Conservation (phyloP, 1,140 invertebrate genomes). For the Pollicipes pollicipes region DNA sequence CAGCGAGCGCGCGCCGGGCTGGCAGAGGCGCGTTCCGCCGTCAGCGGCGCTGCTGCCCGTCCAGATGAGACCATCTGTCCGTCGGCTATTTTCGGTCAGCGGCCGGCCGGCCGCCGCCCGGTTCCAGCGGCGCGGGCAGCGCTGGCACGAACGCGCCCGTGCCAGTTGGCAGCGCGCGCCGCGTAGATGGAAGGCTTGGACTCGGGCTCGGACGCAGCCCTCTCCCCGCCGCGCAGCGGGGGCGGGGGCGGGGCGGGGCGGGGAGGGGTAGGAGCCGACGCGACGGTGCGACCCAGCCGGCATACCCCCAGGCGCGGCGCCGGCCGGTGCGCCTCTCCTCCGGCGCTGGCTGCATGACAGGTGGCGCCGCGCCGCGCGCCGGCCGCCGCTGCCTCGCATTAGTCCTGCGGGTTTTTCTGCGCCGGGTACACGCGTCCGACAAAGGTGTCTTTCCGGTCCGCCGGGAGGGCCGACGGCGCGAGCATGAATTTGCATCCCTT, state of each 20-base stretch:
- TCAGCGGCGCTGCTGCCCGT: not conserved
- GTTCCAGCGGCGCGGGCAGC: not conserved
- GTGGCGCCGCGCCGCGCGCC: too few species aligned
- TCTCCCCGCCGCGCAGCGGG: too few species aligned
- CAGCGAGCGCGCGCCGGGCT: too few species aligned
- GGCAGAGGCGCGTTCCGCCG: too few species aligned
- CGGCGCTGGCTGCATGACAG: too few species aligned
- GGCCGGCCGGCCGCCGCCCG: too few species aligned
- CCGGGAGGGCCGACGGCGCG: not conserved
- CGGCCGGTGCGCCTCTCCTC: not conserved
- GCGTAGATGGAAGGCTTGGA: not conserved
- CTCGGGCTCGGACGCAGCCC: not conserved
- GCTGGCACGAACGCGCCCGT: not conserved
- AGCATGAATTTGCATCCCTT: not conserved
- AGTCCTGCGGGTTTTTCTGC: not conserved
- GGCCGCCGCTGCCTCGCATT: not conserved
- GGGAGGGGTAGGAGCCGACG: too few species aligned
- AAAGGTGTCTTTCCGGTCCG: not conserved
- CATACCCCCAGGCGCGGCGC: too few species aligned
- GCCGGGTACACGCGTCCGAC: not conserved
- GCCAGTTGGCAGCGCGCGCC: not conserved
- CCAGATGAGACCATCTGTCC: not conserved
- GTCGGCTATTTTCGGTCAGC: not conserved
- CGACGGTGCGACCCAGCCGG: too few species aligned
- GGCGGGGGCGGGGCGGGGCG: too few species aligned